Percentiles rank a stretch among this genome's conserved stretches.
Conservation (phyloP, 2,888 invertebrate species). For the Brachypterus glaber region DNA sequence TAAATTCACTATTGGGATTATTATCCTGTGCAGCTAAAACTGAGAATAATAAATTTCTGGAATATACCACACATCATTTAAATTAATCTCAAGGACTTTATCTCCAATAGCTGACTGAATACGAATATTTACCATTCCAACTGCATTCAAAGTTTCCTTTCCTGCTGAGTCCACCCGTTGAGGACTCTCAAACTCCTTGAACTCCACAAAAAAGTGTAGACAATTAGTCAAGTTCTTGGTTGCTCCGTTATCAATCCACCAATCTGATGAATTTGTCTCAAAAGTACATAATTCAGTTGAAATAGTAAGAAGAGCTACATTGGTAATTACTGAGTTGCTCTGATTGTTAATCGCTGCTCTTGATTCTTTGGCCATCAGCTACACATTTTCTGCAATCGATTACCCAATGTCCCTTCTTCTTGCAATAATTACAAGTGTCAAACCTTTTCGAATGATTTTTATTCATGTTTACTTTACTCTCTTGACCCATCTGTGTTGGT, state of each 20-base stretch:
- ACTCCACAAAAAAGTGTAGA: conserved; percentile 17
- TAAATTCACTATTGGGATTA: conserved; percentile 16
- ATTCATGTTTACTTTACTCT: neutral
- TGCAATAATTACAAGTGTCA: conserved; percentile 9
- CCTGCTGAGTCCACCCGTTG: conserved; percentile 16
- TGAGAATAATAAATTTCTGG: conserved; percentile 23
- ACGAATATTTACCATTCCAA: conserved; percentile 15
- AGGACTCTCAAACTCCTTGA: conserved; percentile 14
- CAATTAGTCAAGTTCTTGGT: conserved; percentile 27
- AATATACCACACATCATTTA: neutral
- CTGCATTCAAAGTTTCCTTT: conserved; percentile 16
- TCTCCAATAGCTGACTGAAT: conserved; percentile 7
- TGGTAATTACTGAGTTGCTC: conserved; percentile 7
- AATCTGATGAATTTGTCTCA: conserved; percentile 16
- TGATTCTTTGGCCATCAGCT: conserved; percentile 20
- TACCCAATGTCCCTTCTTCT: conserved; percentile 8
- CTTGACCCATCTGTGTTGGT: neutral
- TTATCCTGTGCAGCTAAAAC: conserved; percentile 23
- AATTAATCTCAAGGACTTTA: too few relatives aligned
- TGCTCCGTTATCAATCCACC: conserved; percentile 31
- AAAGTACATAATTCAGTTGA: conserved; percentile 15
- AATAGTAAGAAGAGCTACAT: conserved; percentile 14
- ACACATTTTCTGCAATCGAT: neutral
- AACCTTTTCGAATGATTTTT: neutral
- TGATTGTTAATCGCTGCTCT: conserved; percentile 1